Conservation (phyloP, 1,140 invertebrate genomes). For the Dinoponera quadriceps region DNA sequence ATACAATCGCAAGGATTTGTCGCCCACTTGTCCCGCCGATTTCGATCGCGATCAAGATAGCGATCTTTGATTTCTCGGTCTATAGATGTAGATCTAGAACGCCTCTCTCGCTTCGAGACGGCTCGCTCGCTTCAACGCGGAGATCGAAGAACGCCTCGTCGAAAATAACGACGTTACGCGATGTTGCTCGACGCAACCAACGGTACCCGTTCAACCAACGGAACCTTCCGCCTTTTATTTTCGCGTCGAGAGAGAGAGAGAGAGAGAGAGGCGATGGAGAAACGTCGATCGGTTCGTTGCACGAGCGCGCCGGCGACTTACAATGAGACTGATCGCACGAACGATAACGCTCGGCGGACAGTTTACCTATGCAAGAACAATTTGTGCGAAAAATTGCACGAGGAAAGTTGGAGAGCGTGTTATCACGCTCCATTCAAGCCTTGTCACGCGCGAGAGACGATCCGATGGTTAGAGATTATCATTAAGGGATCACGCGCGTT, state of each 20-base stretch:
- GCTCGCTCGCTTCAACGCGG: neutral
- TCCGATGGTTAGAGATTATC: no score
- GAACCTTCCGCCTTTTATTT: conserved; percentile 42
- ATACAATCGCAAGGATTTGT: no score
- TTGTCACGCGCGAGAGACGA: no score
- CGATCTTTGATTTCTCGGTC: no score
- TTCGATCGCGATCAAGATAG: no score
- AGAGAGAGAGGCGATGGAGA: conserved; percentile 22
- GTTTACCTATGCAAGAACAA: no score
- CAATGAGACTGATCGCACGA: conserved; percentile 2
- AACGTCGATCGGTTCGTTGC: conserved; percentile 38
- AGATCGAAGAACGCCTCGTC: neutral
- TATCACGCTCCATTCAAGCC: no score
- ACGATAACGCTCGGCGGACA: neutral
- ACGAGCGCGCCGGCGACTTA: neutral
- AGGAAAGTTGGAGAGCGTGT: no score
- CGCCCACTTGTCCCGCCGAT: no score
- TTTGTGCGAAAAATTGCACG: conserved; percentile 3
- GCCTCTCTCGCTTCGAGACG: no score
- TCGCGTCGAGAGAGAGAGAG: conserved; percentile 7
- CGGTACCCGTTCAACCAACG: conserved; percentile 17
- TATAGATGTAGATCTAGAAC: no score
- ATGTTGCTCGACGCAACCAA: conserved; percentile 22
- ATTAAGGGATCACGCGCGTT: no score
- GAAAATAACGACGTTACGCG: conserved; percentile 32